Evolutionary conservation across 2,888 invertebrate genomes (phyloP).

Genomic region (Pimpla rufipes): DNA sequence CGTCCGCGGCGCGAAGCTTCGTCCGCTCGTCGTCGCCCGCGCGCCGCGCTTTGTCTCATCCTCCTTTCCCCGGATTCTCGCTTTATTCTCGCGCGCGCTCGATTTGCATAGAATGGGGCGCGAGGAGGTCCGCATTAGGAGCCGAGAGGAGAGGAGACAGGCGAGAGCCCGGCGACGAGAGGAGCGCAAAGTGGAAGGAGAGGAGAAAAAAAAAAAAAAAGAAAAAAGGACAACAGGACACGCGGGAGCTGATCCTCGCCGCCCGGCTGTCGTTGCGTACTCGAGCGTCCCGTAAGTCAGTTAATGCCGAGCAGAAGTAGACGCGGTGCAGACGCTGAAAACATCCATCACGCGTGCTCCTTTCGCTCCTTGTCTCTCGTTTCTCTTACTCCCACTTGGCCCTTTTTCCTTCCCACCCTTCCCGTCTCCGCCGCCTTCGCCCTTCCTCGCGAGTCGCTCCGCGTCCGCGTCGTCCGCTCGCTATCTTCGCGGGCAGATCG

Average conservation of each 20-base stretch:
- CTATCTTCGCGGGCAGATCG: constrained; percentile 83
- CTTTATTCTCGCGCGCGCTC: constrained; percentile 67
- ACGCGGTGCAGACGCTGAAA: constrained; percentile 85
- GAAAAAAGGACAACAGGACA: too few species aligned
- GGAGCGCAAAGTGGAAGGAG: constrained; percentile 69
- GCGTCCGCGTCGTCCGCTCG: background rate
- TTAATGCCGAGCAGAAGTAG: constrained; percentile 82
- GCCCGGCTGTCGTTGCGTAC: constrained; percentile 46
- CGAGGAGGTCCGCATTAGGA: constrained; percentile 69
- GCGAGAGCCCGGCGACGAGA: constrained; percentile 58
- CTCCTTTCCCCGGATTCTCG: constrained; percentile 53
- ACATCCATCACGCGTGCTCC: constrained; percentile 84
- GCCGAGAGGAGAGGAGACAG: constrained; percentile 45
- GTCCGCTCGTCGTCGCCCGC: too few species aligned
- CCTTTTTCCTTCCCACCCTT: constrained; percentile 11
- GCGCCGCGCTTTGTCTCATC: constrained; percentile 42
- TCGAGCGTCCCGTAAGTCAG: constrained; percentile 78
- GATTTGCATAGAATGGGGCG: constrained; percentile 72
- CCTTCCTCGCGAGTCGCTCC: too few species aligned
- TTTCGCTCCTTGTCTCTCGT: constrained; percentile 70
- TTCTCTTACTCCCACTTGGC: constrained; percentile 46
- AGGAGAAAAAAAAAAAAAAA: constrained; percentile 54
- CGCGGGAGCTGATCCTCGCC: constrained; percentile 57
- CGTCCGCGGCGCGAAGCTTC: too few species aligned
- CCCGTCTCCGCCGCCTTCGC: background rate